These are phyloP conservation scores for Willisornis vidua DNA, from an alignment of 2,113 vertebrate genomes.

Conservation along the genomic window DNA sequence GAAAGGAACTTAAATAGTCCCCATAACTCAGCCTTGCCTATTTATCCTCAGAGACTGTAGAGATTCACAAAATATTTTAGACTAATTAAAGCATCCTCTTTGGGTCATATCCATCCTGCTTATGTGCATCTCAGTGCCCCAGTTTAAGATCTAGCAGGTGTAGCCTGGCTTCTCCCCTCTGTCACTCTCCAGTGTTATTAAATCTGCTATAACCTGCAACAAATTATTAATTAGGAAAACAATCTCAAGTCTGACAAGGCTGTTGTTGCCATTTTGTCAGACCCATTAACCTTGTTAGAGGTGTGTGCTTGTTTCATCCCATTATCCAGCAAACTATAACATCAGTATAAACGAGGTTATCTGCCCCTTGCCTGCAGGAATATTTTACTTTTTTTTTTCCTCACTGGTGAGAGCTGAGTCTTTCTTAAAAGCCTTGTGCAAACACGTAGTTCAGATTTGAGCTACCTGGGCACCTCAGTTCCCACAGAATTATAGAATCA, in stretches of 20 bases:
- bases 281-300: background rate
- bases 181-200: background rate
- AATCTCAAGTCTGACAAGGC: background rate
- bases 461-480: background rate
- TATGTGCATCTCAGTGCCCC: fast-evolving
- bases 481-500: too few species aligned
- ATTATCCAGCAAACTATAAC: background rate
- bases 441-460: background rate
- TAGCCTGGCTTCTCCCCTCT: background rate
- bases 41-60: background rate
- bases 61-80: background rate
- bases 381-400: background rate
- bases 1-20: background rate
- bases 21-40: fast-evolving
- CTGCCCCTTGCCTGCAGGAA: background rate
- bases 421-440: background rate
- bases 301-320: fast-evolving
- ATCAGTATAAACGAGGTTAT: background rate
- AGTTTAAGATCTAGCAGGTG: background rate
- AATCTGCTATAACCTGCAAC: background rate
- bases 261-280: background rate
- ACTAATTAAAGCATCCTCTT: background rate
- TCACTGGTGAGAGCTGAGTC: background rate
- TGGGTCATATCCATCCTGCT: background rate
- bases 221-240: constrained; percentile 6